These are phyloP conservation scores for Leptopterna dolabrata DNA, from an alignment of 2,888 invertebrate species.

Conservation along the genomic window DNA sequence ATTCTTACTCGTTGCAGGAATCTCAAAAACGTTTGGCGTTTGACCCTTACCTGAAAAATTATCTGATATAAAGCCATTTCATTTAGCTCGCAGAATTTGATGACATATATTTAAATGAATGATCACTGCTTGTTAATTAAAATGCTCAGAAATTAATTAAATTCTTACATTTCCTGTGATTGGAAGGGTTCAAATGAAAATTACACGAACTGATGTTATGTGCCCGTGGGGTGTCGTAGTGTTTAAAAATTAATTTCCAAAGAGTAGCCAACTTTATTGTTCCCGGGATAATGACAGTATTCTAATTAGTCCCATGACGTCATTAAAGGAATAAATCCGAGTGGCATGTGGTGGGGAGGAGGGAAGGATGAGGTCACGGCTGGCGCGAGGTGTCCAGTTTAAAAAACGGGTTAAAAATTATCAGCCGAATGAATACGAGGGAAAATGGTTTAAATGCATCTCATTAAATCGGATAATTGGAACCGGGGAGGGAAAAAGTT, in stretches of 20 bases:
- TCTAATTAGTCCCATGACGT: constrained; percentile 54
- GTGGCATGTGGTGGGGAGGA: background rate
- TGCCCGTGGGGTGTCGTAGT: constrained; percentile 44
- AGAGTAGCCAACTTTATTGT: constrained; percentile 40
- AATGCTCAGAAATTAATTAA: constrained; percentile 27
- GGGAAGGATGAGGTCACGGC: background rate
- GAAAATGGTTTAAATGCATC: constrained; percentile 23
- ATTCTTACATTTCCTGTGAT: constrained; percentile 7
- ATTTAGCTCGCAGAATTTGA: too few species aligned
- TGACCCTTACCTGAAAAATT: too few species aligned
- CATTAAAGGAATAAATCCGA: constrained; percentile 50
- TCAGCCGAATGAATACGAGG: background rate
- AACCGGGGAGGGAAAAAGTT: background rate
- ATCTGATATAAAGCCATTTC: too few species aligned
- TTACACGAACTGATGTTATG: constrained; percentile 44
- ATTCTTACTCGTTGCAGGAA: background rate
- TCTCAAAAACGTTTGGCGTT: background rate
- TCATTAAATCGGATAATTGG: constrained; percentile 26
- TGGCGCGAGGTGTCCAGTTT: background rate
- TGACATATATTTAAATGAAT: background rate
- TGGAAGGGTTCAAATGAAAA: constrained; percentile 31
- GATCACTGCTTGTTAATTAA: background rate
- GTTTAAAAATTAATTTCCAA: constrained; percentile 43
- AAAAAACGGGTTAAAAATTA: constrained; percentile 4
- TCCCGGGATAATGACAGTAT: constrained; percentile 52